A percentile compares a stretch with the other conserved stretches of the same genome.
Conservation (phyloP, 1,140 invertebrate genomes). For the Papilio xuthus region DNA sequence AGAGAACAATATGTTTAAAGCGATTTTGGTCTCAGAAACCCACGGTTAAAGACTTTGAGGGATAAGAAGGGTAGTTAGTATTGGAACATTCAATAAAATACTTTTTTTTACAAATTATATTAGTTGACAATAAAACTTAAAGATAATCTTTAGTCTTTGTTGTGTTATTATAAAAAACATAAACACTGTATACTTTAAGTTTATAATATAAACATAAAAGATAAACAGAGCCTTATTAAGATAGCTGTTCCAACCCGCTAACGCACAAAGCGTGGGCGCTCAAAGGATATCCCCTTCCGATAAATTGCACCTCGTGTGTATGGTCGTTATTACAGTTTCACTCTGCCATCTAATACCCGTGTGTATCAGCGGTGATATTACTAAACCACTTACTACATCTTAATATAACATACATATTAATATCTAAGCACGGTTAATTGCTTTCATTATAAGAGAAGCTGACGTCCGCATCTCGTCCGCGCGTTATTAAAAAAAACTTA, state of each 20-base stretch:
- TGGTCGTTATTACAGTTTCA: not conserved
- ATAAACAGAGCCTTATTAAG: not conserved
- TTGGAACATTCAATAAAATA: too few relatives aligned
- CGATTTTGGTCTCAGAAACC: too few relatives aligned
- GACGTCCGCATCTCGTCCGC: too few relatives aligned
- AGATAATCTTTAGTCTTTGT: too few relatives aligned
- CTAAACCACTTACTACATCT: not conserved
- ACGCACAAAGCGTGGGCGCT: slow-evolving; percentile 7
- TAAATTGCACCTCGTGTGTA: slow-evolving; percentile 10
- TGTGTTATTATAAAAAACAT: too few relatives aligned
- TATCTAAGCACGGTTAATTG: not conserved
- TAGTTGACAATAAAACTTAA: too few relatives aligned
- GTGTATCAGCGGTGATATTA: not conserved
- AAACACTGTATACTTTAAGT: too few relatives aligned
- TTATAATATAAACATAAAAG: not conserved
- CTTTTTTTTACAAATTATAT: too few relatives aligned
- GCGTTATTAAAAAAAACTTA: too few relatives aligned
- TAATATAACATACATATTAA: not conserved
- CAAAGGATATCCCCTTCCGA: slow-evolving; percentile 11
- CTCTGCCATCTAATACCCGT: not conserved
- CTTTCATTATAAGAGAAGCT: not conserved
- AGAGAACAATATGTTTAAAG: too few relatives aligned
- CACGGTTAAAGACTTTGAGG: too few relatives aligned
- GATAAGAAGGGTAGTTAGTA: too few relatives aligned
- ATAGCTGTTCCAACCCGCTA: not conserved